Percentiles rank a stretch among this genome's conserved stretches.
Evolutionary conservation across 92 coral and sea anemone genomes (phyloP).

Genomic region (Bergia sp.): DNA sequence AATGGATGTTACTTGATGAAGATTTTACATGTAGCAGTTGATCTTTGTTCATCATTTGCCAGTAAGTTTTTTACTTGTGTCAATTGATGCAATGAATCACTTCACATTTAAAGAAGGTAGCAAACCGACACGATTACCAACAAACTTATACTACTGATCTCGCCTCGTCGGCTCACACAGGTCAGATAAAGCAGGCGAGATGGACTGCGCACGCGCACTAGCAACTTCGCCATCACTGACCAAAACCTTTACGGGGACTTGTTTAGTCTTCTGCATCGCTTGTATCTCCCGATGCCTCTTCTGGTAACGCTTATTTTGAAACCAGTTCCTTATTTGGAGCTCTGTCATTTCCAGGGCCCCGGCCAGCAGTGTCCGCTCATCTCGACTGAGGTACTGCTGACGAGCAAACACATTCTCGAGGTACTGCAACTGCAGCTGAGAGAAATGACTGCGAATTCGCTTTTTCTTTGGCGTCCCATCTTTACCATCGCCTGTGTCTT

Average conservation of each 20-base stretch:
- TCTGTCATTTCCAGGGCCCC: slow-evolving; percentile 94
- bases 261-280: slow-evolving; percentile 62
- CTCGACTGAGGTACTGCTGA: slow-evolving; percentile 90
- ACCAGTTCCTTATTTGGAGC: slow-evolving; percentile 89
- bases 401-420: slow-evolving; percentile 82
- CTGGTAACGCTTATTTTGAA: slow-evolving; percentile 85
- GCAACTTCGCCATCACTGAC: slow-evolving; percentile 49
- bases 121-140: not conserved
- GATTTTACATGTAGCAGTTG: no score
- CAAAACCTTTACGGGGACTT: slow-evolving; percentile 81
- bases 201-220: slow-evolving; percentile 3
- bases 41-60: no score
- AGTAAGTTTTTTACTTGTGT: no score
- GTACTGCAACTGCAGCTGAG: slow-evolving; percentile 85
- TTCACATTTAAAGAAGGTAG: not conserved
- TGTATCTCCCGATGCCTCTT: slow-evolving; percentile 73
- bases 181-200: slow-evolving; percentile 14
- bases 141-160: slow-evolving; percentile 3
- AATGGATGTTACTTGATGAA: no score
- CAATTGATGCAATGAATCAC: not conserved
- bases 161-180: not conserved
- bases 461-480: slow-evolving; percentile 60
- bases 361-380: slow-evolving; percentile 83
- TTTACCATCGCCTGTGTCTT: not conserved
- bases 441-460: slow-evolving; percentile 82